phyloP scores from a whole-genome alignment of 2,797 vertebrate genomes.

The Pantherophis alleghaniensis region DNA sequence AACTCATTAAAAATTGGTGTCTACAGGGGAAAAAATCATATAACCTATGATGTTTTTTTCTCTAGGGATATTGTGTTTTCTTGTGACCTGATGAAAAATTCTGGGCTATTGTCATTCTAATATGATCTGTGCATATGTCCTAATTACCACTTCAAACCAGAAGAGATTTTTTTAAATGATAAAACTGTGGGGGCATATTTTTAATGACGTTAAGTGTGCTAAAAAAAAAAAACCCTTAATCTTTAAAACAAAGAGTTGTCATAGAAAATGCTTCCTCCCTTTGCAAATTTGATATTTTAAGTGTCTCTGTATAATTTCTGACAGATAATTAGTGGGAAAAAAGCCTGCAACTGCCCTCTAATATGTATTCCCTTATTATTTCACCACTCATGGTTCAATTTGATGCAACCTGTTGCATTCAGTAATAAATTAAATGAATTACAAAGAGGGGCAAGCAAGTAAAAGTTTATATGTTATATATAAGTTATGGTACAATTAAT shows the following conservation, averaged over 20 bases:
- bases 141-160: not conserved
- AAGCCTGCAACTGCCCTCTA: not conserved
- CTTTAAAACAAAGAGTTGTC: not conserved
- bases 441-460: conserved; percentile 45
- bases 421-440: conserved; percentile 45
- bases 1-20: not conserved
- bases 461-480: conserved; percentile 26
- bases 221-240: not conserved
- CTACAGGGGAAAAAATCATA: not conserved
- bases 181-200: not conserved
- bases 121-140: not conserved
- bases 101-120: not conserved
- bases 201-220: not conserved
- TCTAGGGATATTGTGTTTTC: not conserved
- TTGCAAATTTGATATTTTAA: not conserved
- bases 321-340: conserved; percentile 22
- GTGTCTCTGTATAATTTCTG: conserved; percentile 6
- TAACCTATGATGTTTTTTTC: not conserved
- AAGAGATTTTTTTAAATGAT: not conserved
- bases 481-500: not conserved
- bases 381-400: conserved; percentile 36
- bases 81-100: not conserved
- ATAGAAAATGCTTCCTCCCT: not conserved
- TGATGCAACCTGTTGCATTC: conserved; percentile 42
- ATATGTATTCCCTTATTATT: conserved; percentile 25